Base-by-base conservation (phyloP, 2,888 invertebrate species). In the Hedychridium roseum region DNA sequence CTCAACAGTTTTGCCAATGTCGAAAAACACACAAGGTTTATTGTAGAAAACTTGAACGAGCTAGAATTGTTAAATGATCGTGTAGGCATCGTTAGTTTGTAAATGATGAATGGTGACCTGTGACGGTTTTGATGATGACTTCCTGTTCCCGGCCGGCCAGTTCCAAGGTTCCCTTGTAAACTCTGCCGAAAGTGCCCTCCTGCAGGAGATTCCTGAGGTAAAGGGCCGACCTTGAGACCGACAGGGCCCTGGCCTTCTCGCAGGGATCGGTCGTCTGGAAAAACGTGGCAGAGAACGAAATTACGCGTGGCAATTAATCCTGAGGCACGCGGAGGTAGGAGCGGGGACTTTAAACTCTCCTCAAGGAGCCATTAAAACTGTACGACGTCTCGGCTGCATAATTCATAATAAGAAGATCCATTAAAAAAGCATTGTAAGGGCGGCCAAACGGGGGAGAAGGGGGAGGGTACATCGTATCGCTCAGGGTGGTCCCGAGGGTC, bases 181-280 rank as follows among this genome's bases (percentile, higher is more conserved):
- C 86, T 50, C 89, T 86, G 1, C 95, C 94, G 74, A 94, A 96
- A 32, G 94, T 94, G 21, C 95, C 96, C 82, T 91, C 89, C 63
- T 90, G 88, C 1, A 88, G 79, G 1, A 87, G 75, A 36, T 83
- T 82, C 52, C 85, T 84, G 18, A 87, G 80, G 5, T 82, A 81
- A 21, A 88, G 83, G 57, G 85, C 84, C 9, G 85, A 81, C n/a
- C 86, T 82, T 16, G 84, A 81, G 2, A 86, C 84, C 2, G 85
- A 82, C 16, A 88, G 81, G 31, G 84, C 80, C 12, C 84, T 83
- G 2, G 88, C 82, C 51, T 87, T 85, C 60, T 88, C 87, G 1
- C 84, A 84, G 1, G 87, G 87, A 58, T 81, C 81, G 20, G 75
- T 70, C 20, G 76, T 68, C 78, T 78, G 62, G 41, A 70, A 50